These are phyloP conservation scores for Thaumatotibia leucotreta DNA, from an alignment of 1,140 invertebrate species.

Conservation along the genomic window DNA sequence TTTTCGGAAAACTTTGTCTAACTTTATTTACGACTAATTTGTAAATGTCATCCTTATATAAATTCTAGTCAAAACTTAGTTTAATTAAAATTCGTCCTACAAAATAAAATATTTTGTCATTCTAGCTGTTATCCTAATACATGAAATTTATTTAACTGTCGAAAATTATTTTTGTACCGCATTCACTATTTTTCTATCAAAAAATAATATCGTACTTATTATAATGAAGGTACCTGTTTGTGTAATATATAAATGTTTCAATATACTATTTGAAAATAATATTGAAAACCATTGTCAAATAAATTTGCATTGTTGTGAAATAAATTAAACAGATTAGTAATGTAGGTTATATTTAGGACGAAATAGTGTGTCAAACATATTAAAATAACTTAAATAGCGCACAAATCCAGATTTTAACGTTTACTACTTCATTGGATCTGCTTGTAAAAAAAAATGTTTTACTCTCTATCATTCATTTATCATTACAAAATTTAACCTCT, in stretches of 20 bases:
- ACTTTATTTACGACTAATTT: not conserved
- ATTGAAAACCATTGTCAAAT: not conserved
- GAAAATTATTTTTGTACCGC: not conserved
- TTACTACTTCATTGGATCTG: not conserved
- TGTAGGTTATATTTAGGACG: not conserved
- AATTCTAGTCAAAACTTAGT: not conserved
- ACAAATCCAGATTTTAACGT: not conserved
- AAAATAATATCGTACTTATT: not conserved
- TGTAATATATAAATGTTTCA: not conserved
- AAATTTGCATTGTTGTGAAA: not conserved
- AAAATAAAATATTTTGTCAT: not conserved
- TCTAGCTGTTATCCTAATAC: not conserved
- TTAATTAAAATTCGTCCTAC: not conserved
- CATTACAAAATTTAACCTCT: not conserved
- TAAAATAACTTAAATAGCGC: not conserved
- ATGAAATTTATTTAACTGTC: not conserved
- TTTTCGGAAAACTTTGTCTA: not conserved
- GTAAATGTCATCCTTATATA: not conserved
- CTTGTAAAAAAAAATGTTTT: not conserved
- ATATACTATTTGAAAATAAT: not conserved
- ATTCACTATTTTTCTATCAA: slow-evolving; percentile 2
- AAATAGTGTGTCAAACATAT: not conserved
- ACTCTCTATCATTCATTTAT: not conserved
- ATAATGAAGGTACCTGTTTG: not conserved
- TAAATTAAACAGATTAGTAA: not conserved